These are phyloP conservation scores for Eupithecia vulgata DNA, from an alignment of 2,888 invertebrate genomes.

Conservation along the genomic window DNA sequence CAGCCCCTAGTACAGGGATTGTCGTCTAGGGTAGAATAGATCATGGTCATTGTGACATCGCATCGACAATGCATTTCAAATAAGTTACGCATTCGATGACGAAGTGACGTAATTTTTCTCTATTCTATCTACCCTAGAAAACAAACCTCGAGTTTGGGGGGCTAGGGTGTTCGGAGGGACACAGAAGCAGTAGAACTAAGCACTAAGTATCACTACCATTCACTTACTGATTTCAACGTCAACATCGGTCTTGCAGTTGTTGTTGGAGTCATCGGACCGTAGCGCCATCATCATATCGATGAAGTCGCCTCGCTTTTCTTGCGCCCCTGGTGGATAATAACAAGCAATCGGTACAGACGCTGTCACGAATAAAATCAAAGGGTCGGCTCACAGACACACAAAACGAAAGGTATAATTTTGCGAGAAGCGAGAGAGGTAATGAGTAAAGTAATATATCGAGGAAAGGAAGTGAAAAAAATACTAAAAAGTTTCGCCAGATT, in stretches of 20 bases:
- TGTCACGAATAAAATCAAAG: background rate
- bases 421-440: background rate
- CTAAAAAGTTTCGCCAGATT: background rate
- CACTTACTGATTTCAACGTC: conserved; percentile 76
- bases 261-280: conserved; percentile 69
- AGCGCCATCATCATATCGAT: conserved; percentile 84
- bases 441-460: too few species aligned
- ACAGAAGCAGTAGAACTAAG: too few species aligned
- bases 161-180: too few species aligned
- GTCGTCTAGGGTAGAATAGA: too few species aligned
- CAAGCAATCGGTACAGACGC: background rate
- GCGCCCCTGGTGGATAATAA: conserved; percentile 57
- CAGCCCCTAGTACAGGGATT: too few species aligned
- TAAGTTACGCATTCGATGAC: too few species aligned
- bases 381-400: background rate
- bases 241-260: conserved; percentile 61
- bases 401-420: background rate
- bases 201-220: background rate
- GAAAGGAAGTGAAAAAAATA: background rate
- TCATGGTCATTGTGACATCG: too few species aligned
- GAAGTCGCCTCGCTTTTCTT: conserved; percentile 81
- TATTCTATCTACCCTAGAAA: too few species aligned
- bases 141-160: too few species aligned
- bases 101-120: too few species aligned
- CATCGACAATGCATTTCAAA: too few species aligned